A percentile compares a stretch with the other conserved stretches of the same genome.
Evolutionary conservation across 2,797 vertebrate species (phyloP).

Genomic region (Sebastes hubbsi): DNA sequence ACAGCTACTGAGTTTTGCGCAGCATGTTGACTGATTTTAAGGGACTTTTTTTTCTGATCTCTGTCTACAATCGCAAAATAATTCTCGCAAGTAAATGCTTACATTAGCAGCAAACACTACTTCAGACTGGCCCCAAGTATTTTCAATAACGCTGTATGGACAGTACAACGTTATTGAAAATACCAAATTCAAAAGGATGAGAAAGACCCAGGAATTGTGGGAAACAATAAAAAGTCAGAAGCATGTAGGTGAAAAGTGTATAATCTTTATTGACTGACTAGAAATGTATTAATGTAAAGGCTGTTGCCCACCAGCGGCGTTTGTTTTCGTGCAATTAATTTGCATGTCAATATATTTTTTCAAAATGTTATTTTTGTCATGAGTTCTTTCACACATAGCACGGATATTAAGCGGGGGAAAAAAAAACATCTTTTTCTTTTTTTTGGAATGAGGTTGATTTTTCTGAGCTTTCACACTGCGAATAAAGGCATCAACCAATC

Average conservation of each 20-base stretch:
- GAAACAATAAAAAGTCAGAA: background rate
- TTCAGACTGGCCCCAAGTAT: background rate
- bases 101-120: background rate
- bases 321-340: too few species aligned
- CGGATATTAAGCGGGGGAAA: rapidly evolving
- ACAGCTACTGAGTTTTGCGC: background rate
- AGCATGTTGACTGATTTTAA: background rate
- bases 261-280: background rate
- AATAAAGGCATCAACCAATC: too few species aligned
- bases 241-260: background rate
- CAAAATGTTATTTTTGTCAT: too few species aligned
- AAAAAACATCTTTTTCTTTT: too few species aligned
- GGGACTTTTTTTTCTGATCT: background rate
- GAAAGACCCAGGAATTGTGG: background rate
- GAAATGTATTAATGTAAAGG: background rate
- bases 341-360: too few species aligned
- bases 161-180: background rate
- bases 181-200: background rate
- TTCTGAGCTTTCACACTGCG: too few species aligned
- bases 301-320: too few species aligned
- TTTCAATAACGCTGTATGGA: too few species aligned
- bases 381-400: too few species aligned
- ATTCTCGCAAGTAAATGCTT: background rate
- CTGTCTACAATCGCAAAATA: background rate
- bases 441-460: too few species aligned